Percentiles rank a stretch among this genome's conserved stretches.
Conservation (phyloP, 2,113 vertebrate species). For the Pelusios castaneus region DNA sequence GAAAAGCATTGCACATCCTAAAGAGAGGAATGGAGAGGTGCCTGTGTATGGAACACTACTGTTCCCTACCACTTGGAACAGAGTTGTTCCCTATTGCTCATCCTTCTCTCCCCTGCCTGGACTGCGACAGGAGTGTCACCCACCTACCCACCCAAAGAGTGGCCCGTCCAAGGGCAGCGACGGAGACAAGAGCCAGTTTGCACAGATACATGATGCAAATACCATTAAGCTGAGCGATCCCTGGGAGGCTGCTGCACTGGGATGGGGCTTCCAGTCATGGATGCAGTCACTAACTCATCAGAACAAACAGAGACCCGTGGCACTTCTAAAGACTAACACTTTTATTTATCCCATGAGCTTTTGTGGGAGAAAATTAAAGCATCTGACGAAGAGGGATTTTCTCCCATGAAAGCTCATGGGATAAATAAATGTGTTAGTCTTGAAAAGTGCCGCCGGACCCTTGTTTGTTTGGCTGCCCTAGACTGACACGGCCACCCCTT, state of each 20-base stretch:
- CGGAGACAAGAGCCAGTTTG: not conserved
- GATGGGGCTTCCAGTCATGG: not conserved
- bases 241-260: not conserved
- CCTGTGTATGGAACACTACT: not conserved
- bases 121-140: not conserved
- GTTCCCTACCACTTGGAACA: no score
- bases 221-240: not conserved
- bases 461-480: no score
- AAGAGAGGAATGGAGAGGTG: not conserved
- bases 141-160: not conserved
- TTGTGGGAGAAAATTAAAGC: no score
- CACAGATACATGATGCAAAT: not conserved
- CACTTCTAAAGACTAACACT: no score
- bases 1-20: not conserved
- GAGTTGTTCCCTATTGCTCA: not conserved
- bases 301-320: no score
- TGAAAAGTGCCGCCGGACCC: no score
- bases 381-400: no score
- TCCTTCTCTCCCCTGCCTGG: not conserved
- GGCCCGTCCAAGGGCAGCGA: not conserved
- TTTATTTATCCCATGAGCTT: no score
- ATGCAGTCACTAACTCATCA: not conserved
- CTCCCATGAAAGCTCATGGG: no score
- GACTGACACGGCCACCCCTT: no score
- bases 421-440: no score